phyloP scores from a whole-genome alignment of 2,888 invertebrate species.

The Eutolmus rufibarbis region DNA sequence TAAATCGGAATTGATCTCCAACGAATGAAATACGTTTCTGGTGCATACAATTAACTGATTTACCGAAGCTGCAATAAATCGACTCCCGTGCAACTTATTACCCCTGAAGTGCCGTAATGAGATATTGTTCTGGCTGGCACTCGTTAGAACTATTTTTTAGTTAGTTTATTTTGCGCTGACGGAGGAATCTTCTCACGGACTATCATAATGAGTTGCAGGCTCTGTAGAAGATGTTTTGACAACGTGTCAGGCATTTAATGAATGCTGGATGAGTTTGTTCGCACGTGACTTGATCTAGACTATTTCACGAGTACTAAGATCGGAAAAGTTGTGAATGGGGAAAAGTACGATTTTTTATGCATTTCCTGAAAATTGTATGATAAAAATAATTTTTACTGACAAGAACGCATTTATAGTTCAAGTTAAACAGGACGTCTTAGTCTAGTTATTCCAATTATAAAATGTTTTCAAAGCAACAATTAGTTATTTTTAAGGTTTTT shows the following conservation, averaged over 20 bases:
- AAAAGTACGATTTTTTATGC: too few species aligned
- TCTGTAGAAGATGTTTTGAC: background rate
- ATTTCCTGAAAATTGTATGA: too few species aligned
- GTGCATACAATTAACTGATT: background rate
- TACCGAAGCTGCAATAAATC: background rate
- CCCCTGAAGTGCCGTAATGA: background rate
- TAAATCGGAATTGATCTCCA: background rate
- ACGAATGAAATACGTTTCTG: background rate
- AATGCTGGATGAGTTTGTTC: background rate
- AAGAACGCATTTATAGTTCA: background rate
- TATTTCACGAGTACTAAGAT: background rate
- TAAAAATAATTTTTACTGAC: too few species aligned
- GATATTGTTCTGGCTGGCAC: background rate
- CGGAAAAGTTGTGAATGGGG: background rate
- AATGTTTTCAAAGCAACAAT: too few species aligned
- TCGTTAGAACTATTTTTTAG: background rate
- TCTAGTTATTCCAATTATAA: too few species aligned
- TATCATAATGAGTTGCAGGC: background rate
- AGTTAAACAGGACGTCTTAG: too few species aligned
- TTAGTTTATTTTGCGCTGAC: background rate
- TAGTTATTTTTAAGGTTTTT: too few species aligned
- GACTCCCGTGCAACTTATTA: background rate
- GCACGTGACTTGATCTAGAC: background rate
- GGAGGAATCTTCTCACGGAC: background rate
- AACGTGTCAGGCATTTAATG: background rate